Base-by-base conservation (phyloP, 2,888 invertebrate species). In the Lasioglossum malachurum region DNA sequence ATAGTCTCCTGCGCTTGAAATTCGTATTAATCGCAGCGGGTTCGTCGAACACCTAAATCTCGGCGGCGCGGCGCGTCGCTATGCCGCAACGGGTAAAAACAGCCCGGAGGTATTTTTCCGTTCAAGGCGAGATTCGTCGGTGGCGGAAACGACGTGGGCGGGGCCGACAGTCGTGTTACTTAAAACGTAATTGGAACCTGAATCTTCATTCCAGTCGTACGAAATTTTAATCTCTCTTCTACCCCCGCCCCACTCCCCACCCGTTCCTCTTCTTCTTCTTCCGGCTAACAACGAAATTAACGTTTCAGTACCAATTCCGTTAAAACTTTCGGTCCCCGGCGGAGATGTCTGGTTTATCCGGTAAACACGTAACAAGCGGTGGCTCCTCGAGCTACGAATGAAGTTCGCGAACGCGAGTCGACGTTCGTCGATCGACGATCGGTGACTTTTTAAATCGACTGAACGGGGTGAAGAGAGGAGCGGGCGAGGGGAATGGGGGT, bases 361-460 rank as follows among this genome's bases (percentile, higher is more conserved):
- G 75, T 89, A 88, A 90, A 90, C 87, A 88, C 82, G 86, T 88
- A 86, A 90, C 78, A 80, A 85, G 77, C 80, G 44, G 78, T 67
- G 73, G 79, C 83, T 81, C 60, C n/a, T 67, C 67, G 57, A 57
- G 60, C 67, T 5, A n/a, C 23, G 57, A 27, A 67, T 35, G 73
- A 88, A 89, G 84, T 87, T 90, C 67, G 77, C 69, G 80, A 89
- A 84, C 82, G 83, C 86, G 73, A 53, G 83, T 79, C 80, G 72
- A 75, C 83, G 82, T 89, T 88, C 81, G 86, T 75, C 88, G 85
- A 92, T 90, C 85, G 91, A 87, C 91, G 84, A 88, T 91, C 89
- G 81, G 87, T 81, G 91, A 91, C 90, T 92, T 91, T 91, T 92
- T 84, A 87, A 90, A 89, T 86, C 78, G 82, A 74, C 80, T 4